Conservation (phyloP, 2,113 vertebrate species). For the Hippolais icterina region DNA sequence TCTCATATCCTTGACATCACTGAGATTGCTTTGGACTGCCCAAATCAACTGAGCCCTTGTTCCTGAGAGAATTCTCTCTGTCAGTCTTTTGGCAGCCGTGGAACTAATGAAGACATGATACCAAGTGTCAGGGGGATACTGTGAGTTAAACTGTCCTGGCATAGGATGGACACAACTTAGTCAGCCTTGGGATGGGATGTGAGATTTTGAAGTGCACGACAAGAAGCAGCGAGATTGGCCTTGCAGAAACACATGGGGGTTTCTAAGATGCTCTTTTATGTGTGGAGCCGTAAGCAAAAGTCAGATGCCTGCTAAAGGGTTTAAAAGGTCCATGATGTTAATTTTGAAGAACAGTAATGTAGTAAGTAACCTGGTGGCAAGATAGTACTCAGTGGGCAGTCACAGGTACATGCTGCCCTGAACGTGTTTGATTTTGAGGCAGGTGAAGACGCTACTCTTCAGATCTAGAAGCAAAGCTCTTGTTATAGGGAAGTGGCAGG, state of each 20-base stretch:
- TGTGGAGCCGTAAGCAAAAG: background rate
- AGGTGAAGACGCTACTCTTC: background rate
- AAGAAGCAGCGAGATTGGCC: background rate
- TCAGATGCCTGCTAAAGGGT: background rate
- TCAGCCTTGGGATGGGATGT: background rate
- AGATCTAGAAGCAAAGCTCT: background rate
- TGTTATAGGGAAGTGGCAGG: background rate
- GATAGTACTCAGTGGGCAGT: background rate
- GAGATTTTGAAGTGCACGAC: background rate
- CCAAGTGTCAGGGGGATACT: background rate
- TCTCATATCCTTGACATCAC: background rate
- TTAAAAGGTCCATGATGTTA: background rate
- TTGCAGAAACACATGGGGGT: fast-evolving
- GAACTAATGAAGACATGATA: background rate
- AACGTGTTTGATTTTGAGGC: background rate
- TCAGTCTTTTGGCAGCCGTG: background rate
- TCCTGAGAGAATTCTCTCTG: background rate
- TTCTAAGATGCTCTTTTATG: background rate
- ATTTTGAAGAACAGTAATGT: background rate
- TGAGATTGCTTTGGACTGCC: background rate
- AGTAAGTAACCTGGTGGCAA: background rate
- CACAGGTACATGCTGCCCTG: background rate
- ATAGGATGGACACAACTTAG: background rate
- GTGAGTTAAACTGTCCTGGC: background rate
- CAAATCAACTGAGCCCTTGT: background rate